These are phyloP conservation scores for Gorsachius magnificus DNA, from an alignment of 2,797 vertebrate species.

Conservation along the genomic window DNA sequence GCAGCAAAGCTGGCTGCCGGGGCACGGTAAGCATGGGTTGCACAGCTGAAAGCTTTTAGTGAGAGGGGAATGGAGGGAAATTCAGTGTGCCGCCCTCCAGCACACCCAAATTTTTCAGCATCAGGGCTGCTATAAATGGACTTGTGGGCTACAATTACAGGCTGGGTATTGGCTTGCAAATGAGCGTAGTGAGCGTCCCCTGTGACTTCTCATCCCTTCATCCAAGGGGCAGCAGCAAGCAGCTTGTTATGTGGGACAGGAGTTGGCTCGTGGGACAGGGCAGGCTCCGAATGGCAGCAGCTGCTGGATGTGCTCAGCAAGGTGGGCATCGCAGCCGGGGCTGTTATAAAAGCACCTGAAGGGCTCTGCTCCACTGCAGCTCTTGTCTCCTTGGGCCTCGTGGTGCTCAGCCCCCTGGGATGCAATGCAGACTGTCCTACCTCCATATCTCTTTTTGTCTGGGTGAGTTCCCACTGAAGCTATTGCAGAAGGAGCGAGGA, in stretches of 20 bases:
- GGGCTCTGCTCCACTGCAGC: neutral
- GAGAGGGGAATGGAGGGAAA: neutral
- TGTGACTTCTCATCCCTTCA: neutral
- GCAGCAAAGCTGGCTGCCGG: neutral
- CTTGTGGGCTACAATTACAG: neutral
- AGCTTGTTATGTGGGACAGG: neutral
- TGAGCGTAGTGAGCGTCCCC: neutral
- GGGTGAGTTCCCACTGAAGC: neutral
- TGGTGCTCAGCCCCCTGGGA: neutral
- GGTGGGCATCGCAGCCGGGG: rapidly evolving
- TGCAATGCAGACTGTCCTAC: neutral
- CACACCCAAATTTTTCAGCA: neutral
- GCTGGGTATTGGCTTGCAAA: neutral
- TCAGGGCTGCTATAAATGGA: neutral
- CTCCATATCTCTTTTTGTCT: neutral
- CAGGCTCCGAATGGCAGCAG: rapidly evolving
- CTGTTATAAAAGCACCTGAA: neutral
- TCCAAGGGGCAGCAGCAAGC: neutral
- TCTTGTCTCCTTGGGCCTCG: neutral
- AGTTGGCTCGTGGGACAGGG: neutral
- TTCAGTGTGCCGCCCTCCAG: neutral
- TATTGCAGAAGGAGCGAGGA: neutral
- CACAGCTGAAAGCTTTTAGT: conserved; percentile 4
- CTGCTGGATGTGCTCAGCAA: rapidly evolving
- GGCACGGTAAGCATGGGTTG: neutral